Evolutionary conservation across 2,888 invertebrate genomes (phyloP).

Genomic region (Diarsia brunnea): DNA sequence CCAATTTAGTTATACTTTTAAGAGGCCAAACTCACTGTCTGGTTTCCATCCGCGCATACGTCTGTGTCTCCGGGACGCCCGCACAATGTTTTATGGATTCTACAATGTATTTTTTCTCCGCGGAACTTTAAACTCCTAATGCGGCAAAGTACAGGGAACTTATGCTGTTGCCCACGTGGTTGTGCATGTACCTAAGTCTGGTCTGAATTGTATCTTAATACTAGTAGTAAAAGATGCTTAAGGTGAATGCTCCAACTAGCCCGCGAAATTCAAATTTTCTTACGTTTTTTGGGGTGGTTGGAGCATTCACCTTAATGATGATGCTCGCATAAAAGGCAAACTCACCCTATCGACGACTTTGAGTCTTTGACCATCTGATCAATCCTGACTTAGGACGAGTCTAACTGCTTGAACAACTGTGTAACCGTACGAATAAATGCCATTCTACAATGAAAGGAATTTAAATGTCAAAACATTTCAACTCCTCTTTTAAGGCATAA

Average conservation of each 20-base stretch:
- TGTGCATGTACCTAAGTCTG: not conserved
- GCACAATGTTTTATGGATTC: slow-evolving; percentile 3
- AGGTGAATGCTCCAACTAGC: no score
- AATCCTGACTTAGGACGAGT: not conserved
- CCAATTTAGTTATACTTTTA: slow-evolving; percentile 16
- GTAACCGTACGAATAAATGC: not conserved
- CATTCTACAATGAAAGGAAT: not conserved
- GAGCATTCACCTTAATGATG: no score
- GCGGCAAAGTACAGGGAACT: no score
- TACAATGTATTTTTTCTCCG: not conserved
- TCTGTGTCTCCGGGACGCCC: not conserved
- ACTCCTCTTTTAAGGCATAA: not conserved
- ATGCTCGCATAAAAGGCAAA: not conserved
- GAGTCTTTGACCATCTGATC: not conserved
- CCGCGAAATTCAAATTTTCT: no score
- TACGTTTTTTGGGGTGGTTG: no score
- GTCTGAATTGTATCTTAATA: not conserved
- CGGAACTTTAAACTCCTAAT: not conserved
- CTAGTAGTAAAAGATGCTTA: not conserved
- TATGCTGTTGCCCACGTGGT: not conserved
- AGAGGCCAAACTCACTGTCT: slow-evolving; percentile 22
- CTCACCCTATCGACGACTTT: not conserved
- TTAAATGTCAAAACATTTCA: no score
- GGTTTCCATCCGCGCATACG: slow-evolving; percentile 24
- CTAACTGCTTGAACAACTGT: not conserved